Percentiles rank a stretch among this genome's conserved stretches.
These are phyloP conservation scores for Holacanthus passer DNA, from an alignment of 2,113 vertebrate genomes.

Conservation along the genomic window DNA sequence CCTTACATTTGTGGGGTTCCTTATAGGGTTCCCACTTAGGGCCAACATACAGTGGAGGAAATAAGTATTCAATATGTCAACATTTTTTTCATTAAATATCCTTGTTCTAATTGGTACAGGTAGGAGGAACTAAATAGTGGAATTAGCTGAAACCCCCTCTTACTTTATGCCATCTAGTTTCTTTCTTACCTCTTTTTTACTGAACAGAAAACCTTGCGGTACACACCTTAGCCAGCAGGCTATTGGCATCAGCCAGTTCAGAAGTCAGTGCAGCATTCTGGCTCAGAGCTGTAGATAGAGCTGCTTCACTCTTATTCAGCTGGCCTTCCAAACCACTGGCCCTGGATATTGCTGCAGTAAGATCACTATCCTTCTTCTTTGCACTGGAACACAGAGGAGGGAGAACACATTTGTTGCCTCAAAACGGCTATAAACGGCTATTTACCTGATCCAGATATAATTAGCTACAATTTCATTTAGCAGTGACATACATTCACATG, in stretches of 20 bases:
- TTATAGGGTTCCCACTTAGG: no score
- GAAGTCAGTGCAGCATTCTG: conserved; percentile 88
- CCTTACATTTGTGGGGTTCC: no score
- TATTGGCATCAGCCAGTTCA: conserved; percentile 89
- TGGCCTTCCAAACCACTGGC: conserved; percentile 90
- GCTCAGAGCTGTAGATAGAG: conserved; percentile 88
- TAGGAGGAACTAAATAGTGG: no score
- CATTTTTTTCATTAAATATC: no score
- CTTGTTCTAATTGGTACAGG: no score
- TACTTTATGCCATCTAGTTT: background rate
- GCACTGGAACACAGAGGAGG: conserved; percentile 81
- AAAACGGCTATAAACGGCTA: no score
- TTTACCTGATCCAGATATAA: no score
- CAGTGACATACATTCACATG: background rate
- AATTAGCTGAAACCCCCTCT: background rate
- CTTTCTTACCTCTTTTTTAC: no score
- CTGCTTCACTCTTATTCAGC: conserved; percentile 90
- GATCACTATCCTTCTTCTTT: conserved; percentile 93
- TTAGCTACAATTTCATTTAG: no score
- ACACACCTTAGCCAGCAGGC: conserved; percentile 91
- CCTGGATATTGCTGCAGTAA: conserved; percentile 87
- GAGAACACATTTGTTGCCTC: background rate
- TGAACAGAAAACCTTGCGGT: background rate
- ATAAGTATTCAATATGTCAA: no score
- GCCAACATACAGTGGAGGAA: no score